Percentiles rank a stretch among this genome's conserved stretches.
Evolutionary conservation across 1,140 invertebrate species (phyloP).

Genomic region (Trichonephila clavipes): DNA sequence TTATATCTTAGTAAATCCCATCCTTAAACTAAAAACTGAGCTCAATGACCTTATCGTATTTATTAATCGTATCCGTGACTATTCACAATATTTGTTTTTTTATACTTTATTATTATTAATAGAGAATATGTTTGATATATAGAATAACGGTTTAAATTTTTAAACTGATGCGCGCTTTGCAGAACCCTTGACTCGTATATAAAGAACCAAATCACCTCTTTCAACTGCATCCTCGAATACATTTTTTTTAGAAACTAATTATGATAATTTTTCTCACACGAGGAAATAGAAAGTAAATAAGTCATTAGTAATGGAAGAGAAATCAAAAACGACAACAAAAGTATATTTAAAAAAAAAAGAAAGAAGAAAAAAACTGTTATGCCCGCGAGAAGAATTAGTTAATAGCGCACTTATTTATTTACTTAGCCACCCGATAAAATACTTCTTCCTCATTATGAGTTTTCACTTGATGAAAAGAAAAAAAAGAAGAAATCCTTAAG

Average conservation of each 20-base stretch:
- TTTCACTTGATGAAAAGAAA: background rate
- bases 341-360: background rate
- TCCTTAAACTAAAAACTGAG: too few species aligned
- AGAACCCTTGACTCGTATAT: too few species aligned
- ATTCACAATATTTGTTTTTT: too few species aligned
- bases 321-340: background rate
- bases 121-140: too few species aligned
- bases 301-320: constrained; percentile 18
- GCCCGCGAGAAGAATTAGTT: background rate
- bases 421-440: background rate
- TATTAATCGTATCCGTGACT: too few species aligned
- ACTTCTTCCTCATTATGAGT: background rate
- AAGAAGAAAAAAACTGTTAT: background rate
- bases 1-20: too few species aligned
- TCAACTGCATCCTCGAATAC: background rate
- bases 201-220: too few species aligned
- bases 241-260: background rate
- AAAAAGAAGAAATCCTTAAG: background rate
- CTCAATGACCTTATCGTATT: too few species aligned
- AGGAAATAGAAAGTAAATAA: background rate
- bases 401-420: constrained; percentile 7
- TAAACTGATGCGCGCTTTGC: too few species aligned
- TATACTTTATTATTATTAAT: too few species aligned
- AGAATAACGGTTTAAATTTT: too few species aligned
- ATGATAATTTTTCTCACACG: background rate